Conservation (phyloP, 2,113 vertebrate species). For the Lepus europaeus region DNA sequence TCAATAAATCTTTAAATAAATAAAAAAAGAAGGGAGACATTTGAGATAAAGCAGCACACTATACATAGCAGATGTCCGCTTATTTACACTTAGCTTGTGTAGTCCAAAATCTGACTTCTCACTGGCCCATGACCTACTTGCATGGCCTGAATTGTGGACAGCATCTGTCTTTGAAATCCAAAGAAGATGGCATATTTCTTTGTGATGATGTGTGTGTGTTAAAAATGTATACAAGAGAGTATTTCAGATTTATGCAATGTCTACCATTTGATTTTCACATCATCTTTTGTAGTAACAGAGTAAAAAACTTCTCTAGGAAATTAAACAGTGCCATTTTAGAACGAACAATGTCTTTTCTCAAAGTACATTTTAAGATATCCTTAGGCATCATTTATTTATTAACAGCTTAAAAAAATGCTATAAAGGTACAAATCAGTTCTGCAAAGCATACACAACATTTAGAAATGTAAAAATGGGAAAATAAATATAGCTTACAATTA, state of each 20-base stretch:
- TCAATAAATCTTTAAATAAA: no score
- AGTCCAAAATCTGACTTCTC: background rate
- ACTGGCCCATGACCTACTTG: background rate
- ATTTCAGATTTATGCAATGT: background rate
- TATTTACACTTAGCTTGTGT: background rate
- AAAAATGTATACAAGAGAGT: background rate
- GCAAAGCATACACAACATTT: background rate
- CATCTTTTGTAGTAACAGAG: background rate
- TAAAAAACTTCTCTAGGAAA: conserved; percentile 42
- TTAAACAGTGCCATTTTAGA: conserved; percentile 38
- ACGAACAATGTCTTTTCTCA: background rate
- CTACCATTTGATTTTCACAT: background rate
- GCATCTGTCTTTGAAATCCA: conserved; percentile 7
- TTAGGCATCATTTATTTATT: background rate
- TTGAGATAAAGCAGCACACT: background rate
- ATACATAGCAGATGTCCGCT: background rate
- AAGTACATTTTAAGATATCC: background rate
- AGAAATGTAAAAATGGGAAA: conserved; percentile 49
- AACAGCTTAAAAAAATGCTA: background rate
- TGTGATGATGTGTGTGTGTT: background rate
- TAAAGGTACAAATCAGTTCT: background rate
- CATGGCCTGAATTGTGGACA: background rate
- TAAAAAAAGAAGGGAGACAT: background rate
- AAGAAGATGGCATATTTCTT: background rate
- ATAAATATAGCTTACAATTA: conserved; percentile 24